These are phyloP conservation scores for Abramis brama DNA, from an alignment of 2,113 vertebrate genomes.

Conservation along the genomic window DNA sequence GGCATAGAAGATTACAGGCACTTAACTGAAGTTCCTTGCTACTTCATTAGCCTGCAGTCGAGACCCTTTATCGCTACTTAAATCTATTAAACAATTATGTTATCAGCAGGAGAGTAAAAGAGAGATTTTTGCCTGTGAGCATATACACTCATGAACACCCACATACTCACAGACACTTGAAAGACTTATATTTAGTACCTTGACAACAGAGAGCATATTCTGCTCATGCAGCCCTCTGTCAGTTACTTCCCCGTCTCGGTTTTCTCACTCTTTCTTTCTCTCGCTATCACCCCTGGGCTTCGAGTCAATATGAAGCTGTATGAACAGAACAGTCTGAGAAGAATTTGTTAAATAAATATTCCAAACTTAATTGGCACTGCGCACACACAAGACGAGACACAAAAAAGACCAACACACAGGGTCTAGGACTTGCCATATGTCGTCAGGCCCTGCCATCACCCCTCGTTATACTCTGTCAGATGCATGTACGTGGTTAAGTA, in stretches of 20 bases:
- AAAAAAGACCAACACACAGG: conserved; percentile 1
- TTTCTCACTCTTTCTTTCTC: not conserved
- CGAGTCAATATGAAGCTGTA: conserved; percentile 46
- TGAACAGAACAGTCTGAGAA: conserved; percentile 44
- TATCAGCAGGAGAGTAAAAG: conserved; percentile 49
- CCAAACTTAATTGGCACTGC: conserved; percentile 53
- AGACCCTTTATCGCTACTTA: conserved; percentile 54
- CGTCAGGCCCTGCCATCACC: conserved; percentile 15
- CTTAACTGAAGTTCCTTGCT: conserved; percentile 49
- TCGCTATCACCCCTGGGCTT: conserved; percentile 9
- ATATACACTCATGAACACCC: not conserved
- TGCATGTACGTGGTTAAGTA: conserved; percentile 15
- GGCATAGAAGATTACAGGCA: conserved; percentile 48
- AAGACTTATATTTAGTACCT: conserved; percentile 25
- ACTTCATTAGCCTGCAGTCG: conserved; percentile 53
- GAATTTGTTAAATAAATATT: conserved; percentile 51
- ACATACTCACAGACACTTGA: conserved; percentile 17
- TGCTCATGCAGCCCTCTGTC: conserved; percentile 9
- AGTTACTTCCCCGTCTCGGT: not conserved
- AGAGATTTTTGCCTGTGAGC: conserved; percentile 1
- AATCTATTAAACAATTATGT: conserved; percentile 63
- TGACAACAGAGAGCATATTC: conserved; percentile 23
- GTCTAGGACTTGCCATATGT: conserved; percentile 46
- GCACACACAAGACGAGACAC: conserved; percentile 27
- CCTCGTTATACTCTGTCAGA: conserved; percentile 41